Percentiles rank a stretch among this genome's conserved stretches.
phyloP scores from a whole-genome alignment of 2,113 vertebrate species.

The Barbus barbus region DNA sequence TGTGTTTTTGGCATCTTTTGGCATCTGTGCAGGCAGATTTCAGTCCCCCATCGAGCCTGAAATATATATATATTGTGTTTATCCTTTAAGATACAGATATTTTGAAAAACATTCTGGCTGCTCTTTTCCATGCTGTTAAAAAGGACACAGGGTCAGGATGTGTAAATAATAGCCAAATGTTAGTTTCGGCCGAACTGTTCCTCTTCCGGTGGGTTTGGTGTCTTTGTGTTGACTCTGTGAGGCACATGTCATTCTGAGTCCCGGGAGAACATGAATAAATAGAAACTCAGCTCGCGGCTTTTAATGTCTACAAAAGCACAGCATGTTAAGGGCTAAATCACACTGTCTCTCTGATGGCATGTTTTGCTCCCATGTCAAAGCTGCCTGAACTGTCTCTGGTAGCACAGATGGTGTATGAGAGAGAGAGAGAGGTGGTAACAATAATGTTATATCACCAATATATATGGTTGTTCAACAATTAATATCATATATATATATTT shows the following conservation, averaged over 20 bases:
- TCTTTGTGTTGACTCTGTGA: slow-evolving; percentile 7
- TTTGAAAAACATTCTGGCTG: too few species aligned
- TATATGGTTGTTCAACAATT: too few species aligned
- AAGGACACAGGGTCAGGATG: background rate
- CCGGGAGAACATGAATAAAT: slow-evolving; percentile 25
- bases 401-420: background rate
- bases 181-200: background rate
- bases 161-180: background rate
- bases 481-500: too few species aligned
- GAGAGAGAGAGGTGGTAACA: background rate
- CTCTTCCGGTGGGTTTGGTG: background rate
- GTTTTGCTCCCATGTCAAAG: slow-evolving; percentile 26
- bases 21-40: background rate
- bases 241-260: slow-evolving; percentile 33
- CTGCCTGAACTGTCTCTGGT: slow-evolving; percentile 23
- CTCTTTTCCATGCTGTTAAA: background rate
- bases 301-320: slow-evolving; percentile 35
- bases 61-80: too few species aligned
- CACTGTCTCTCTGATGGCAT: slow-evolving; percentile 7
- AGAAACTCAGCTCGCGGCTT: background rate
- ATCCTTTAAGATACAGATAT: too few species aligned
- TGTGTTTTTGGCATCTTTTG: too few species aligned
- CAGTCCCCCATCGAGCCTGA: background rate
- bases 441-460: too few species aligned
- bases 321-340: slow-evolving; percentile 11